These are phyloP conservation scores for Pipistrellus pipistrellus DNA, from an alignment of 2,797 vertebrate genomes.

Conservation along the genomic window DNA sequence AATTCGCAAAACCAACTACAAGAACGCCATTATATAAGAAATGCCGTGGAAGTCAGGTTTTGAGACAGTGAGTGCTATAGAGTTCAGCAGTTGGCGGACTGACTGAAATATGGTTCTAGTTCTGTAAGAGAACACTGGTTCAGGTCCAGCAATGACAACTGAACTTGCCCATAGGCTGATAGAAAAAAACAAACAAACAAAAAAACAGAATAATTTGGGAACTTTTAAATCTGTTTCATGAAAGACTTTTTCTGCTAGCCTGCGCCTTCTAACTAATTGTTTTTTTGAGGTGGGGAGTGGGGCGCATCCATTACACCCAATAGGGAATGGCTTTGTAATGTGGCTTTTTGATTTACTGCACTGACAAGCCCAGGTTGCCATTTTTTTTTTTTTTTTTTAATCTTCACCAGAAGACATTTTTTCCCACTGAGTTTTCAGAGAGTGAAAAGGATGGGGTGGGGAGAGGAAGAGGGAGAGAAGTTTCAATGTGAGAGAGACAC, in stretches of 20 bases:
- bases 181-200: neutral
- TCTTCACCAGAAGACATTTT: too few species aligned
- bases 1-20: neutral
- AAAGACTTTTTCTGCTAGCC: neutral
- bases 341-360: neutral
- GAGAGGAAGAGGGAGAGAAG: too few species aligned
- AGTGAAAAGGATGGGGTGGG: too few species aligned
- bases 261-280: neutral
- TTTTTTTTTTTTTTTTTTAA: too few species aligned
- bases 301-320: neutral
- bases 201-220: neutral
- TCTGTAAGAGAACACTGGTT: neutral
- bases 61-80: neutral
- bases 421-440: too few species aligned
- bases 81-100: neutral
- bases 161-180: neutral
- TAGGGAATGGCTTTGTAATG: neutral
- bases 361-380: neutral
- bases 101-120: neutral
- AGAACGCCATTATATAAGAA: neutral
- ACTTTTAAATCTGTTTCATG: constrained; percentile 10
- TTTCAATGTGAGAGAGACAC: too few species aligned
- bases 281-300: neutral
- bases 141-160: neutral
- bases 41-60: neutral